Conservation (phyloP, 2,797 vertebrate genomes). For the Mus minutoides region DNA sequence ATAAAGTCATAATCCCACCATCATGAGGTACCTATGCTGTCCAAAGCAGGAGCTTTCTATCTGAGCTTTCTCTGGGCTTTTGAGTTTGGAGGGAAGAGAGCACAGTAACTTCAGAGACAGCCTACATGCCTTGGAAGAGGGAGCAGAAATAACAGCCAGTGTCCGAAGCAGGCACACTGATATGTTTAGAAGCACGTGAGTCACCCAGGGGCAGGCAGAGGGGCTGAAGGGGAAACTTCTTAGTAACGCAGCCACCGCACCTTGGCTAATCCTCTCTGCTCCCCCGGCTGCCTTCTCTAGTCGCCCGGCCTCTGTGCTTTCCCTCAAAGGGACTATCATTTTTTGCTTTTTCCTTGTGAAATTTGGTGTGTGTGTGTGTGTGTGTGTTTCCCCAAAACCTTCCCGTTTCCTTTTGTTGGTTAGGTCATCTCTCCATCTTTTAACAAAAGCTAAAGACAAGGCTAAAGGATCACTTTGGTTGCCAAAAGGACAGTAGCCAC, state of each 20-base stretch:
- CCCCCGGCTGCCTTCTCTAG: background rate
- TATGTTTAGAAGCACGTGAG: background rate
- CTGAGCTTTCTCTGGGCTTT: background rate
- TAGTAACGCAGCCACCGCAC: background rate
- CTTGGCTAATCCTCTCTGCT: background rate
- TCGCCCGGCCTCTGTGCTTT: background rate
- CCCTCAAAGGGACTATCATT: background rate
- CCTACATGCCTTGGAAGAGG: background rate
- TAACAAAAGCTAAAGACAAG: background rate
- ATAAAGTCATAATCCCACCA: background rate
- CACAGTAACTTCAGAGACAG: background rate
- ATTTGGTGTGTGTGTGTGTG: too few relatives aligned
- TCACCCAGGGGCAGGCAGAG: background rate
- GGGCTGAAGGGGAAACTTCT: background rate
- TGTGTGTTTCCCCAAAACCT: too few relatives aligned
- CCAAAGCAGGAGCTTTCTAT: background rate
- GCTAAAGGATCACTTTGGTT: background rate
- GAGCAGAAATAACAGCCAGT: background rate
- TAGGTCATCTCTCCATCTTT: background rate
- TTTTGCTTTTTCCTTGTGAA: background rate
- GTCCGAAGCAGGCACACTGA: background rate
- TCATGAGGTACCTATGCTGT: background rate
- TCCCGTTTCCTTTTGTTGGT: background rate
- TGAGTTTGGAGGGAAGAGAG: background rate
- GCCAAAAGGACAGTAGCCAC: background rate